A percentile compares a stretch with the other conserved stretches of the same genome.
Evolutionary conservation across 30 jellyfish, hydroid and myxozoan genomes (phyloP).

Genomic region (Chironex yamaguchii): DNA sequence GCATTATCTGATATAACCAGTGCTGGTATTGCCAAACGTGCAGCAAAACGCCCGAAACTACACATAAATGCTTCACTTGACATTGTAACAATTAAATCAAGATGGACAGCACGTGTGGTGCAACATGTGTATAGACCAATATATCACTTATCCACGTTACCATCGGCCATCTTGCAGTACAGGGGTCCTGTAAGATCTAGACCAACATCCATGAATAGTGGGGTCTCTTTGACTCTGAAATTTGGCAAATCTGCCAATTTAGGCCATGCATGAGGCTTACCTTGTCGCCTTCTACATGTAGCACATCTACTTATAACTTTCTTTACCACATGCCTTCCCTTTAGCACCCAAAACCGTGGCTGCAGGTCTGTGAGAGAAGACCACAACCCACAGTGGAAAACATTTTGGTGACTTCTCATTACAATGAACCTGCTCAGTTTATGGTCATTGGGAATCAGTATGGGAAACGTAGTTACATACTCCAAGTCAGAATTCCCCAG

Average conservation of each 20-base stretch:
- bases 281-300: conserved; percentile 3
- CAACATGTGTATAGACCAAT: not conserved
- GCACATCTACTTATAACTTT: not conserved
- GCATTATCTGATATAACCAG: conserved; percentile 24
- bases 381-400: conserved; percentile 7
- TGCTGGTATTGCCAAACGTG: conserved; percentile 8
- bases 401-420: not conserved
- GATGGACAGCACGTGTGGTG: conserved; percentile 25
- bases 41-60: conserved; percentile 15
- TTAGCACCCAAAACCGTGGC: conserved; percentile 15
- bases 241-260: conserved; percentile 30
- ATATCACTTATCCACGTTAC: conserved; percentile 10
- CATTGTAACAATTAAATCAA: conserved; percentile 7
- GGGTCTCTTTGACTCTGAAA: conserved; percentile 6
- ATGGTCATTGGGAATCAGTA: conserved; percentile 6
- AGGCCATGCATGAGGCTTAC: conserved; percentile 19
- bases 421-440: not conserved
- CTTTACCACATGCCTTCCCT: conserved; percentile 34
- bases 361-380: conserved; percentile 25
- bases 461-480: not conserved
- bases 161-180: not conserved
- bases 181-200: conserved; percentile 23
- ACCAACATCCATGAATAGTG: conserved; percentile 24
- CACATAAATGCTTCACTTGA: conserved; percentile 12
- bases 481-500: conserved; percentile 23